Evolutionary conservation across 2,797 vertebrate genomes (phyloP), one percentile per base, ranked within the genome.

Genomic region (Ispidina lecontei): DNA sequence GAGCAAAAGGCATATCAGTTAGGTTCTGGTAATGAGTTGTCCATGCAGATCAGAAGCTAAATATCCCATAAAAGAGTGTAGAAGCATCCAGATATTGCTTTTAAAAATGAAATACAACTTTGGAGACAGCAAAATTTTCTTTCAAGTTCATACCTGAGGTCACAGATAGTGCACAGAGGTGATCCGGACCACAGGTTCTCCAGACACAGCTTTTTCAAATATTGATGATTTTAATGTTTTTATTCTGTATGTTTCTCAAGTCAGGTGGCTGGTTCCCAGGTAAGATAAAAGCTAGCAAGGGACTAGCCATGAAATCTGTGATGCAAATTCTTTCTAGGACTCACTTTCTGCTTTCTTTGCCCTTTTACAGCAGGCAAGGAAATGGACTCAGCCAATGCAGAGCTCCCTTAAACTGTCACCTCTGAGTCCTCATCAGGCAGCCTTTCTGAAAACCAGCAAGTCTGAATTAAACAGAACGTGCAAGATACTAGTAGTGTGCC

Each of bases 21-120:
- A 78, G n/a, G 17, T 16, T 79, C n/a, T 47, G 56, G 31, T 82
- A 91, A 87, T 73, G 71, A 90, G 25, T 26, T 89, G 41, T 3
- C 41, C 75, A 73, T 64, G 44, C 52, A 90, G 63, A 86, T 88
- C 73, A 89, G 16, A 73, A 73, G 20, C 31, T 92, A 89, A 80
- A 81, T 62, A 55, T 67, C 56, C 43, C 37, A 35, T 52, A 60
- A 87, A 91, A 6, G 14, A 76, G 12, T 28, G 12, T 46, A 84
- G 25, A 8, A 73, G 55, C 31, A 68, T 52, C 39, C 84, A 93
- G 65, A 37, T 74, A 54, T 71, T 82, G 18, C 33, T 79, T 8
- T 76, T 86, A 79, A 91, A 86, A 86, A 37, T 58, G 13, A 90
- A 91, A 29, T 9, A 56, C 9, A 41, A 0, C 29, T 94, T 56